A percentile compares a stretch with the other conserved stretches of the same genome.
Evolutionary conservation across 2,797 vertebrate species (phyloP).

Genomic region (Tadarida brasiliensis): DNA sequence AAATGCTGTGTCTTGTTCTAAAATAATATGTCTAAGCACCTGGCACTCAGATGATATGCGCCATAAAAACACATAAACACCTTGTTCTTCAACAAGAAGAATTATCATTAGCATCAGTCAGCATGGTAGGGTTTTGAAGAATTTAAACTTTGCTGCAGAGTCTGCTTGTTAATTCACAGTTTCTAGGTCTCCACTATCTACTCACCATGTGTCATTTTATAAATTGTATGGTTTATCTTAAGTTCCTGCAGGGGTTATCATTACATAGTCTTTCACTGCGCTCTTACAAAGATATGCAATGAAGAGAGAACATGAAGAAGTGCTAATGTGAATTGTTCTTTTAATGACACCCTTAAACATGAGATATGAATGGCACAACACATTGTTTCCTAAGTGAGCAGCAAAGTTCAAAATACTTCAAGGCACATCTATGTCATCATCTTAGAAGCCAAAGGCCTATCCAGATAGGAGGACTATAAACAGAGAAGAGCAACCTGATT

Average conservation of each 20-base stretch:
- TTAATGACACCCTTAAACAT: neutral
- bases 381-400: neutral
- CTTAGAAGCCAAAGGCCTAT: neutral
- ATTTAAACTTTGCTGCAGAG: neutral
- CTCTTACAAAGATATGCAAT: neutral
- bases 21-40: constrained; percentile 28
- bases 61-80: constrained; percentile 20
- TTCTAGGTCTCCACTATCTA: neutral
- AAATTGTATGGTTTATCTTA: neutral
- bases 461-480: neutral
- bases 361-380: neutral
- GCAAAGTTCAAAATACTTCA: neutral
- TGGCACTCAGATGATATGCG: neutral
- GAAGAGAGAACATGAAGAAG: neutral
- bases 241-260: neutral
- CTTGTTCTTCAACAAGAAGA: neutral
- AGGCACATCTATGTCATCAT: neutral
- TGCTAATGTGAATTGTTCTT: constrained; percentile 13
- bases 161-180: neutral
- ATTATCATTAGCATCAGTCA: neutral
- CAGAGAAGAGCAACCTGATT: constrained; percentile 6
- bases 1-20: constrained; percentile 39
- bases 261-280: neutral
- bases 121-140: neutral
- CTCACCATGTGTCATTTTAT: neutral